Conservation (phyloP, 2,113 vertebrate species). For the Andinoacara biseriatus region DNA sequence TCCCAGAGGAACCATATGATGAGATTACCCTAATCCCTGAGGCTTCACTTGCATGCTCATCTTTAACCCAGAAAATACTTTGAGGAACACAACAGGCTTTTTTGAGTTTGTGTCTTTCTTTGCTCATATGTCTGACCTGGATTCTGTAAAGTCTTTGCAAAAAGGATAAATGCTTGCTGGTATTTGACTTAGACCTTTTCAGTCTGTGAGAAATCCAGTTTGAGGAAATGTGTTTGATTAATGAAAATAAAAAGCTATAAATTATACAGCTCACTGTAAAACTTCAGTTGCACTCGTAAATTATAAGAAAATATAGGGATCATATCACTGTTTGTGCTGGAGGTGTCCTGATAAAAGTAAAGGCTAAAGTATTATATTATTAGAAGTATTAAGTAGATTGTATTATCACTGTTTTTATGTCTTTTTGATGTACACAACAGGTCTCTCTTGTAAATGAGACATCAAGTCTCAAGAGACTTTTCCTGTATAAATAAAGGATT, state of each 20-base stretch:
- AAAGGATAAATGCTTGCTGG: background rate
- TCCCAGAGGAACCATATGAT: constrained; percentile 22
- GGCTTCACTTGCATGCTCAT: constrained; percentile 12
- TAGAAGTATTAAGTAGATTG: no score
- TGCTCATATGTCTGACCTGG: constrained; percentile 4
- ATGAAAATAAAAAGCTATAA: background rate
- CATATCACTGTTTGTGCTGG: background rate
- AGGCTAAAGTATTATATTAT: background rate
- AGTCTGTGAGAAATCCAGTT: background rate
- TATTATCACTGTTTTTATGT: no score
- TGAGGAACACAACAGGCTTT: constrained; percentile 5
- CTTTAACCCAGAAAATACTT: constrained; percentile 21
- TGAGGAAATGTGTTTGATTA: constrained; percentile 25
- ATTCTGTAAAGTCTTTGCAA: constrained; percentile 6
- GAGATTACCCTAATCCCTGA: constrained; percentile 53
- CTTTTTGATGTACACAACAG: no score
- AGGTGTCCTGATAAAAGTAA: background rate
- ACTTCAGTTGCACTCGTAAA: background rate
- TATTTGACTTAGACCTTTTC: background rate
- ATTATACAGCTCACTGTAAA: background rate
- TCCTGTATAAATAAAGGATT: no score
- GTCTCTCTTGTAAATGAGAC: no score
- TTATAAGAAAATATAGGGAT: background rate
- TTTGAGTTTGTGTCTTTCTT: constrained; percentile 16
- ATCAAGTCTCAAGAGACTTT: no score